phyloP scores from a whole-genome alignment of 2,888 invertebrate species.

The Drosophila cyrtoloma region DNA sequence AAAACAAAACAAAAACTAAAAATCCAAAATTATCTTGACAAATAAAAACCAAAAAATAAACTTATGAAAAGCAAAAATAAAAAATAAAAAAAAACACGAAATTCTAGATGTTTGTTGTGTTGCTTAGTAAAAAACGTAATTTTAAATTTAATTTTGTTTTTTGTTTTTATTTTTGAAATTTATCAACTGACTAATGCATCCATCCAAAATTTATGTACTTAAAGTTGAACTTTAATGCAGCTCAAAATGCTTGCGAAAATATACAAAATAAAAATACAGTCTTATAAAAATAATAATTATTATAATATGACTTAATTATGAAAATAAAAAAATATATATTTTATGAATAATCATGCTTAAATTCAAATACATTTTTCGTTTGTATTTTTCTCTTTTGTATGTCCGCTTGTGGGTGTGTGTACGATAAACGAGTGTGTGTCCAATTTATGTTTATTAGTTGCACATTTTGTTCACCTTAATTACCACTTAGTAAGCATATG shows the following conservation, averaged over 20 bases:
- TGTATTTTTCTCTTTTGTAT: conserved; percentile 5
- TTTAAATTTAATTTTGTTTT: conserved; percentile 10
- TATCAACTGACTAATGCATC: conserved; percentile 64
- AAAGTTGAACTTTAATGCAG: conserved; percentile 57
- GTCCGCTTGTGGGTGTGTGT: conserved; percentile 2
- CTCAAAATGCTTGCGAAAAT: conserved; percentile 42
- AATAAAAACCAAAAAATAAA: conserved; percentile 17
- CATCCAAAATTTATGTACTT: conserved; percentile 64
- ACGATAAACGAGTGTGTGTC: conserved; percentile 22
- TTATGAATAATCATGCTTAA: conserved; percentile 34
- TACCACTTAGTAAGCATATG: conserved; percentile 10
- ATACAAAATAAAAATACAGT: conserved; percentile 9
- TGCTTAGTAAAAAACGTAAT: conserved; percentile 37
- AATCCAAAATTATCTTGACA: conserved; percentile 17
- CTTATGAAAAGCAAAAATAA: conserved; percentile 19
- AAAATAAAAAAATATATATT: conserved; percentile 20
- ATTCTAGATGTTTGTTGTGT: conserved; percentile 49
- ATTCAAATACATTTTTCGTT: conserved; percentile 2
- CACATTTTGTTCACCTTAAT: conserved; percentile 19
- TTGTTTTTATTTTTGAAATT: conserved; percentile 31
- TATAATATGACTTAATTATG: conserved; percentile 29
- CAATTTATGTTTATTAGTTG: conserved; percentile 47
- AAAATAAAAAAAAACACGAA: conserved; percentile 10
- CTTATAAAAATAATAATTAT: conserved; percentile 6
- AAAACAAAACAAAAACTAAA: conserved; percentile 13